Base-by-base conservation (phyloP, 2,888 invertebrate species). In the Cenopis cana region DNA sequence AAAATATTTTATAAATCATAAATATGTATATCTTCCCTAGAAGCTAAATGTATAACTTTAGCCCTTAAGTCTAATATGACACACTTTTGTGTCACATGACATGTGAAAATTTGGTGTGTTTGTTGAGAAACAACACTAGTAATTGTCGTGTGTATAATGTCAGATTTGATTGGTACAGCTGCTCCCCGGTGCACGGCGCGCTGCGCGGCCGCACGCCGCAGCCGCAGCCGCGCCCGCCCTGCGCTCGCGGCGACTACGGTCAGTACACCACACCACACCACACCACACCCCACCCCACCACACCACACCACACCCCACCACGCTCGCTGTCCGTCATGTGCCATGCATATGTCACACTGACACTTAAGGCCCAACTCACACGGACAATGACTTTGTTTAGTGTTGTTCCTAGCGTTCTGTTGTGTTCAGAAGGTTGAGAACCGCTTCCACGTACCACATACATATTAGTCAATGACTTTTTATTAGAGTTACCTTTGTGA, bases 171-270 rank as follows among this genome's bases (percentile, higher is more conserved):
- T 91, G 90, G 88, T 91, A 85, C 88, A 95, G 95, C 85, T 95
- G 95, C 87, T 96, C 96, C 84, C 96, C 96, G 79, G 95, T 96
- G 87, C 96, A 96, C 92, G 95, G 95, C 75, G 95, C 96, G 94
- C 94, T 96, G 93, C 95, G 96, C 82, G 94, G 96, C 60, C 92
- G 93, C 89, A 90, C 92, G 84, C 91, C 93, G 84, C 93, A 91
- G 86, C 91, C 92, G 81, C 86, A 87, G 86, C 86, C 87, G 81
- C 90, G 93, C 75, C 89, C 92, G 79, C 92, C 92, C 76, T 94
- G 97, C 95, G 96, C 97, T 77, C 95, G 97, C 82, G 97, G 97
- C 79, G 98, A 98, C 90, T 98, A 98, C 94, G 98, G 98, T 98
- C 95, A 96, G 97, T 96, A 82, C 74, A 41, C 52, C 61, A 18